Evolutionary conservation across 2,113 vertebrate species (phyloP).

Genomic region (Micronycteris hirsuta): DNA sequence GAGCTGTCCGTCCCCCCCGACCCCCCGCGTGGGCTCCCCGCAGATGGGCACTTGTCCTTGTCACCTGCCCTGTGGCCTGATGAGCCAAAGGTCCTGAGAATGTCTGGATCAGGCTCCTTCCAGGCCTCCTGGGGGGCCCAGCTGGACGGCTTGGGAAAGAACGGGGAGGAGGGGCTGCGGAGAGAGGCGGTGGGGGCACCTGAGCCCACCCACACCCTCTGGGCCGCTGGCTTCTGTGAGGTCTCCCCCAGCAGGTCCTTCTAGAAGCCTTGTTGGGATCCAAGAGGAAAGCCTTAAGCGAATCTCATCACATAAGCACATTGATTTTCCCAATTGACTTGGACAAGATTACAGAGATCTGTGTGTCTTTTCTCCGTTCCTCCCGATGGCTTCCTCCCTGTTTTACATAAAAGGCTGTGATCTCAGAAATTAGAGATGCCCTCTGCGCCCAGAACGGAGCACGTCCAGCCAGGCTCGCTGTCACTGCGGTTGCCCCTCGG

Average conservation of each 20-base stretch:
- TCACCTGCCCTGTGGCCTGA: fast-evolving
- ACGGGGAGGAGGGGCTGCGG: fast-evolving
- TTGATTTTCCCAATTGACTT: constrained; percentile 78
- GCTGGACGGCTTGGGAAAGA: not conserved
- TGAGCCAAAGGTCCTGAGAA: not conserved
- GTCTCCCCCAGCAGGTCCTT: not conserved
- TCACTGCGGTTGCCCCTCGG: not conserved
- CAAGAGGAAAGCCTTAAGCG: constrained; percentile 67
- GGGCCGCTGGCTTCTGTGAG: not conserved
- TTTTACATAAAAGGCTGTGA: not conserved
- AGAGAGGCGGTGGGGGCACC: not conserved
- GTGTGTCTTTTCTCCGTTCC: constrained; percentile 20
- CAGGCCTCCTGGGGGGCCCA: not conserved
- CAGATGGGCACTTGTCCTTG: not conserved
- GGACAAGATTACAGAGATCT: constrained; percentile 68
- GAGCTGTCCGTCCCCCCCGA: too few species aligned
- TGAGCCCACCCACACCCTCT: fast-evolving
- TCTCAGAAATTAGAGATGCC: not conserved
- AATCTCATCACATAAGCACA: constrained; percentile 75
- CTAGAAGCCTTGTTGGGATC: not conserved
- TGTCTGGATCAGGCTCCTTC: not conserved
- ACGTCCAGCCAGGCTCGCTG: not conserved
- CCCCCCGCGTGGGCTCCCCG: fast-evolving
- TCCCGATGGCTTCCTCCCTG: constrained; percentile 45
- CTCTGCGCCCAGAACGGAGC: not conserved